Evolutionary conservation across 2,797 vertebrate genomes (phyloP), one percentile per base, ranked within the genome.

Genomic region (Gila robusta): DNA sequence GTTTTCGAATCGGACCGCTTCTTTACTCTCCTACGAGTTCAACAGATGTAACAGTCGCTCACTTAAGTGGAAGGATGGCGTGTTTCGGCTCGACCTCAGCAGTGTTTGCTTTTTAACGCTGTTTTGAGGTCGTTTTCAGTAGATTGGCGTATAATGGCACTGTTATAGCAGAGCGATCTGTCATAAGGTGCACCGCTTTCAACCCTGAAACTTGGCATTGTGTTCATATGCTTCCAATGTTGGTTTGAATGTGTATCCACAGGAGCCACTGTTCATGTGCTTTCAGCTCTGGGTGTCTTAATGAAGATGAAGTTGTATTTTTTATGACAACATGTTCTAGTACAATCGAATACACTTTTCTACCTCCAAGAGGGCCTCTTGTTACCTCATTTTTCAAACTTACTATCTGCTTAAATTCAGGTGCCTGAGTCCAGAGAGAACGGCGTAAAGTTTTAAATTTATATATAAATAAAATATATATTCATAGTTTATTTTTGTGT

Each of bases 381-480:
- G 96, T 97, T 98, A 98, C 97, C 98, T 98, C 97, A 96, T 95
- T 97, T 96, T 96, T 96, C 97, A 96, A 88, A 96, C 91, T 95
- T 95, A 96, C 96, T 97, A 96, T 93, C 95, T 96, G 96, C 92
- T 93, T 91, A 88, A 90, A 92, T 91, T 91, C 94, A 95, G 92
- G 96, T 96, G 96, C 95, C 95, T 94, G 94, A 93, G 95, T 93
- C 94, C 96, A 96, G 95, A 95, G 94, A 96, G 96, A 96, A 95
- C 96, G 96, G 97, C 96, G 95, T 96, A 96, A 96, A 28, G 69
- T 83, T 83, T 83, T 71, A 97, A 96, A 96, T 96, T 96, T 96
- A 84, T 85, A 83, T 79, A 84, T 81, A 84, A 82, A 86, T 73
- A 87, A 66, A 73, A 86, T 87, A 87, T 84, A 88, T 88, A 88